Percentiles rank a stretch among this genome's conserved stretches.
Conservation (phyloP, 2,797 vertebrate species). For the Kryptolebias ocellatus region DNA sequence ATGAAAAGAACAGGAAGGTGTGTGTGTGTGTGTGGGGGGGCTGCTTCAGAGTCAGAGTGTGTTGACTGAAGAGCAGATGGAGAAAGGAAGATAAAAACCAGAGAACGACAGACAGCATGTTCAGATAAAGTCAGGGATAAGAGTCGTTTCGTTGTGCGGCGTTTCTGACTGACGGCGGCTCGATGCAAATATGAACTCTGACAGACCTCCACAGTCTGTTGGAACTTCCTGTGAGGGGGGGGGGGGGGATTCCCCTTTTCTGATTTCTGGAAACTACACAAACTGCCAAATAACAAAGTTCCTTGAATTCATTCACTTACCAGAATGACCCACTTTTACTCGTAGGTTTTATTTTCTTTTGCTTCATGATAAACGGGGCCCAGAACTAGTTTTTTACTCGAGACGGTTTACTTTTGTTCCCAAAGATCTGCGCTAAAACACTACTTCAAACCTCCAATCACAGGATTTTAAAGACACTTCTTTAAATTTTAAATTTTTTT, state of each 20-base stretch:
- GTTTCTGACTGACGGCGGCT: background rate
- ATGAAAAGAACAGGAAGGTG: too few relatives aligned
- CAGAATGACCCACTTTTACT: background rate
- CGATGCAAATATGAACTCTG: background rate
- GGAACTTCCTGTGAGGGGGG: conserved; percentile 4
- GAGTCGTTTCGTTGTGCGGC: background rate
- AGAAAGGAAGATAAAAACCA: conserved; percentile 29
- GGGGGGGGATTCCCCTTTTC: conserved; percentile 30
- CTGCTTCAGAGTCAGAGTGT: conserved; percentile 25
- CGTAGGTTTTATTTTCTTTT: background rate
- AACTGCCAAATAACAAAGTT: conserved; percentile 33
- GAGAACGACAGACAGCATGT: conserved; percentile 5
- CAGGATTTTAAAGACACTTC: too few relatives aligned
- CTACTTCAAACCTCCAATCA: too few relatives aligned
- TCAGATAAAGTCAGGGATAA: conserved; percentile 9
- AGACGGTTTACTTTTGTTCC: background rate
- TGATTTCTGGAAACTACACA: conserved; percentile 44
- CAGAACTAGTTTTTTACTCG: conserved; percentile 9
- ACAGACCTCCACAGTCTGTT: conserved; percentile 7
- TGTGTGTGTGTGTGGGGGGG: too few relatives aligned
- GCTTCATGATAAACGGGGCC: background rate
- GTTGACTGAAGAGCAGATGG: conserved; percentile 33
- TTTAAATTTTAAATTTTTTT: too few relatives aligned
- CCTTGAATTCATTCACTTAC: background rate
- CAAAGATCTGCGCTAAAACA: too few relatives aligned